Evolutionary conservation across 1,140 invertebrate species (phyloP).

Genomic region (Lanistes nyassanus): DNA sequence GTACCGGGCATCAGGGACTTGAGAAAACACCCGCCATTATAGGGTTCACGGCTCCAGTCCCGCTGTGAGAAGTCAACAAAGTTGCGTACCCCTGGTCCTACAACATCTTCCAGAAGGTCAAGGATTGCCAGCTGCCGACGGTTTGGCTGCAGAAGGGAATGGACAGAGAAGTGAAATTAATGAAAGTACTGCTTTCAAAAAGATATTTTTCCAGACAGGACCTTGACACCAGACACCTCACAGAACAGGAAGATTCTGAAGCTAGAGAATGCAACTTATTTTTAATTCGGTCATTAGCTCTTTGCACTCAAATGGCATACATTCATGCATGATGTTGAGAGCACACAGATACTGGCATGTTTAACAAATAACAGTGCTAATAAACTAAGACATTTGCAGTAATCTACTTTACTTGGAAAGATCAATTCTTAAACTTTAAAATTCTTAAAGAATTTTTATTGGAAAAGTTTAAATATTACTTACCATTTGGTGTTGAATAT

Average conservation of each 20-base stretch:
- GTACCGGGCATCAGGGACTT: conserved; percentile 52
- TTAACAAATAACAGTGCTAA: too few relatives aligned
- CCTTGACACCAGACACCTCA: background rate
- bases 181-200: background rate
- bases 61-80: conserved; percentile 58
- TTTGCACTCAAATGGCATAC: too few relatives aligned
- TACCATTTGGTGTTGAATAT: too few relatives aligned
- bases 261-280: too few relatives aligned
- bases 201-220: background rate
- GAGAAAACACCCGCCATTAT: conserved; percentile 60
- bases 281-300: too few relatives aligned
- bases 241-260: background rate
- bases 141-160: conserved; percentile 25
- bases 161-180: background rate
- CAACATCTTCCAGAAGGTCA: conserved; percentile 51
- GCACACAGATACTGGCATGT: too few relatives aligned
- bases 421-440: too few relatives aligned
- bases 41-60: conserved; percentile 59
- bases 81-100: conserved; percentile 50
- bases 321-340: too few relatives aligned
- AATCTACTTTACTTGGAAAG: too few relatives aligned
- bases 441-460: too few relatives aligned
- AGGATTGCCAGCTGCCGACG: conserved; percentile 52
- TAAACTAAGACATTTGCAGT: too few relatives aligned
- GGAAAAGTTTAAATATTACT: too few relatives aligned